Percentiles rank a stretch among this genome's conserved stretches.
Evolutionary conservation across 2,888 invertebrate genomes (phyloP).

Genomic region (Vesta saturnalis): DNA sequence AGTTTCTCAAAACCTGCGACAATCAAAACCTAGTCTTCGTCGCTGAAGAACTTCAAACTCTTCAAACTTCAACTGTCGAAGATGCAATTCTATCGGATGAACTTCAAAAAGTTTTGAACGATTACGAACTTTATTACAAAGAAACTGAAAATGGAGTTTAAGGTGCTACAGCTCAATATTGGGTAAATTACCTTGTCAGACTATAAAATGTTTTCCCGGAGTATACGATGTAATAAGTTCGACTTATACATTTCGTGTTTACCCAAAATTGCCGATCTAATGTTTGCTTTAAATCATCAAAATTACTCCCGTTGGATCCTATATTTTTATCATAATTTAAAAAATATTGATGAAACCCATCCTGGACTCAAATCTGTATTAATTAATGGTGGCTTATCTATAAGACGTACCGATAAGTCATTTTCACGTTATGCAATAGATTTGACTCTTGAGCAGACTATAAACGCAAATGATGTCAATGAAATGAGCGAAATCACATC

Average conservation of each 20-base stretch:
- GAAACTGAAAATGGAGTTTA: background rate
- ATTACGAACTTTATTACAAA: background rate
- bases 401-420: background rate
- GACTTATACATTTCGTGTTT: slow-evolving; percentile 44
- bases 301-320: slow-evolving; percentile 54
- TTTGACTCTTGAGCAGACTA: background rate
- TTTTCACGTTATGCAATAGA: background rate
- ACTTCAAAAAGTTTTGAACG: background rate
- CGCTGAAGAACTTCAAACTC: no score
- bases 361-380: background rate
- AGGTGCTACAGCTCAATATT: slow-evolving; percentile 8
- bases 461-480: background rate
- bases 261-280: slow-evolving; percentile 50
- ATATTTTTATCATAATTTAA: slow-evolving; percentile 48
- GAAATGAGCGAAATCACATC: background rate
- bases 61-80: no score
- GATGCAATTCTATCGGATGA: no score
- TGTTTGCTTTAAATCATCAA: slow-evolving; percentile 52
- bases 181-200: slow-evolving; percentile 24
- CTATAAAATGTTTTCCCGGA: slow-evolving; percentile 34
- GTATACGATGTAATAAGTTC: slow-evolving; percentile 34
- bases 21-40: no score
- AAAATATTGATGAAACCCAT: slow-evolving; percentile 22
- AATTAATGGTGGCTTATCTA: background rate
- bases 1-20: no score